These are phyloP conservation scores for Taphrorychus bicolor DNA, from an alignment of 2,888 invertebrate genomes.

Conservation along the genomic window DNA sequence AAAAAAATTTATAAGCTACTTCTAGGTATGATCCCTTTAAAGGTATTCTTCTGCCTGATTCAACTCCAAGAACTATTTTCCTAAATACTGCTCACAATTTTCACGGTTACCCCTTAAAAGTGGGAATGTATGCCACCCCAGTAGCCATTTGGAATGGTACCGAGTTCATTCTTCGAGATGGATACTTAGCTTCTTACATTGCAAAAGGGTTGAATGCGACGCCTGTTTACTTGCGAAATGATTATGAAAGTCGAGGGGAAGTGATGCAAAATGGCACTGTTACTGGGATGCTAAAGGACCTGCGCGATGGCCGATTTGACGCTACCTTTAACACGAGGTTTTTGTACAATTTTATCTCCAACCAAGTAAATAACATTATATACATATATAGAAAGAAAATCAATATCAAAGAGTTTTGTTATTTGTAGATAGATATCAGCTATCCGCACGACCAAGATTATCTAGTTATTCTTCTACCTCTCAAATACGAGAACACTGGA, in stretches of 20 bases:
- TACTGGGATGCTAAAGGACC: not conserved
- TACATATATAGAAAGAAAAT: no score
- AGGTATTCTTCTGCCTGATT: not conserved
- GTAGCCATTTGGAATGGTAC: slow-evolving; percentile 1
- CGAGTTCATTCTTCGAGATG: slow-evolving; percentile 4
- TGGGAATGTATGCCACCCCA: not conserved
- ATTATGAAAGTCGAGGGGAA: not conserved
- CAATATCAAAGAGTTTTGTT: not conserved
- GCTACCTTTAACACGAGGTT: slow-evolving; percentile 7
- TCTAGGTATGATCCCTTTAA: slow-evolving; percentile 4
- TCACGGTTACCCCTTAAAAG: not conserved
- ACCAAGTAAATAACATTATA: not conserved
- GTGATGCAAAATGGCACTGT: not conserved
- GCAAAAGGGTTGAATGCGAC: slow-evolving; percentile 1
- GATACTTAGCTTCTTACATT: not conserved
- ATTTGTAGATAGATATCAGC: slow-evolving; percentile 25
- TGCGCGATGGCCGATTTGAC: not conserved
- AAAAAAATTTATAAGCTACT: no score
- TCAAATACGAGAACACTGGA: not conserved
- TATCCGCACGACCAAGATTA: slow-evolving; percentile 14
- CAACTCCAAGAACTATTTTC: not conserved
- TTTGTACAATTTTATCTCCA: not conserved
- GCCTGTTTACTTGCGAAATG: not conserved
- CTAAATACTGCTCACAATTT: slow-evolving; percentile 1
- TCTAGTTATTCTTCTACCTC: slow-evolving; percentile 12